Evolutionary conservation across 53 echinoderm and acorn worm species (phyloP), one percentile per base, ranked within the genome.

Genomic region (Temnopleurus reevesii): DNA sequence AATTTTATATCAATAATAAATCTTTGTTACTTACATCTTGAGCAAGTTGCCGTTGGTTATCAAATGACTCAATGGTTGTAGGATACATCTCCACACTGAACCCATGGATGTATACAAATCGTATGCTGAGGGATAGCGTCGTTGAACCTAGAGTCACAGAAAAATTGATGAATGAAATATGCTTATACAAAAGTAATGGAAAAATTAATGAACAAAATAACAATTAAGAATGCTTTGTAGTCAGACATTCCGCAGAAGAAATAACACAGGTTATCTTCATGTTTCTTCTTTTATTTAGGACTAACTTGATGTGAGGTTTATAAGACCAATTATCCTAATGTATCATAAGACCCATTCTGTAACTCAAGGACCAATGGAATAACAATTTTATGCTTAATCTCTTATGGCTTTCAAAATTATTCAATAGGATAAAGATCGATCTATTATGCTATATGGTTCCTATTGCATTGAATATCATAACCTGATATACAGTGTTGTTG

Each of bases 21-120:
- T n/a, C n/a, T 55, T 17, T 23, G 13, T n/a, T n/a, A 71, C 71
- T 71, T 71, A 71, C 71, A 71, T 71, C 71, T 71, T 38, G 41
- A 0, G 71, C 71, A 2, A 71, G 23, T 19, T 38, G 19, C 2
- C 10, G 71, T 10, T 71, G 71, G 8, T 21, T 71, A 2, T 71
- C 71, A 0, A 1, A 5, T 1, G 71, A 71, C 0, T 19, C 71
- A 4, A 71, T 38, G 0, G 38, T 41, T 1, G 36, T 1, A 38
- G 71, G 71, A 41, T 71, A 71, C 5, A 2, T 4, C 4, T 38
- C 71, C 2, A 38, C 43, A 23, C 41, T 71, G 6, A 71, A 12
- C 28, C 71, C 71, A 41, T 2, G n/a, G 71, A 71, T 71, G 41
- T 8, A 71, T 38, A n/a, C 18, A 38, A 71, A 41, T 7, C 71